These are phyloP conservation scores for Sander lucioperca DNA, from an alignment of 2,113 vertebrate species.

Conservation along the genomic window DNA sequence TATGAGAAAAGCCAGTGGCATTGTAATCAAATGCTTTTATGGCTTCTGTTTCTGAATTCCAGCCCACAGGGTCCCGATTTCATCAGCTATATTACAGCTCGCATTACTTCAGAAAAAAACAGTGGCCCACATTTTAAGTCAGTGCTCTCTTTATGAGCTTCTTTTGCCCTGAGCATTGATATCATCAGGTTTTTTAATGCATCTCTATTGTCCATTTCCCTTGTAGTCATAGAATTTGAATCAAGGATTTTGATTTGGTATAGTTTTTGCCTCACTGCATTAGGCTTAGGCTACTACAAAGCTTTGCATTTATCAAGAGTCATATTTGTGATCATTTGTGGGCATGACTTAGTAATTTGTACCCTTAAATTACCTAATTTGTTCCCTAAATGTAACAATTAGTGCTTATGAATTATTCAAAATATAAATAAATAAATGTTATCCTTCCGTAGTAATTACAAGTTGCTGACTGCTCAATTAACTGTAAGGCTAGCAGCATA, in stretches of 20 bases:
- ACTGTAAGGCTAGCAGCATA: not conserved
- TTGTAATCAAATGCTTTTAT: constrained; percentile 76
- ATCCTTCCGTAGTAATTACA: not conserved
- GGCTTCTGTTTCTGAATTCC: constrained; percentile 62
- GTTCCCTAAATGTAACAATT: not conserved
- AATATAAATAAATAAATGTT: not conserved
- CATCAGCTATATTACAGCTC: constrained; percentile 79
- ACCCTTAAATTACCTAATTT: constrained; percentile 4
- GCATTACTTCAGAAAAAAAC: constrained; percentile 73
- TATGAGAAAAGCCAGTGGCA: constrained; percentile 67
- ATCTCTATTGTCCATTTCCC: constrained; percentile 67
- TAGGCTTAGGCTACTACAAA: not conserved
- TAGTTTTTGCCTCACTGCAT: constrained; percentile 6
- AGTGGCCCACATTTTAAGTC: constrained; percentile 75
- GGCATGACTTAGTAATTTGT: constrained; percentile 17
- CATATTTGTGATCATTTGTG: not conserved
- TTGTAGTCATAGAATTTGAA: constrained; percentile 61
- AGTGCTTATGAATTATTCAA: not conserved
- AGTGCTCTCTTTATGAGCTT: constrained; percentile 75
- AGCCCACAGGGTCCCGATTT: constrained; percentile 69
- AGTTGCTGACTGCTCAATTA: constrained; percentile 3
- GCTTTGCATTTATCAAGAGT: constrained; percentile 7
- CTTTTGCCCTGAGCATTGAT: constrained; percentile 65
- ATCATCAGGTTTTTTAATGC: constrained; percentile 67
- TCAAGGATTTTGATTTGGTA: constrained; percentile 38